Evolutionary conservation across 1,140 invertebrate species (phyloP), one percentile per base, ranked within the genome.

Genomic region (Diprion similis): DNA sequence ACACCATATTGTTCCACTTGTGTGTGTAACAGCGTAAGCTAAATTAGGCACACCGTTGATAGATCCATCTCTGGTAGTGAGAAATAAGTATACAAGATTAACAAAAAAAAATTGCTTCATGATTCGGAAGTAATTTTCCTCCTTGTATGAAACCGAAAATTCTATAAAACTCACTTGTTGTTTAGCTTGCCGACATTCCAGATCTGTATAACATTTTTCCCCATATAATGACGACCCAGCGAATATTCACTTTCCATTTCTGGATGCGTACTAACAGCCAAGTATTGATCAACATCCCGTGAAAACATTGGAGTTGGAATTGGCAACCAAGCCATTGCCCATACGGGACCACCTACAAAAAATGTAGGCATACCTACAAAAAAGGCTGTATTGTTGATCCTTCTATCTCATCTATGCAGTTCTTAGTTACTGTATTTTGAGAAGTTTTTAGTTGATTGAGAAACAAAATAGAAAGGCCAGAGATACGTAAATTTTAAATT

Each of bases 1-100:
- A 48, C 89, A 87, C 92, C 92, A 94, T 13, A 94, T 84, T 10
- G 89, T 89, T n/a, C 94, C 93, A 77, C 86, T 88, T 18, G 92
- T 87, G 79, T 94, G 92, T 46, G 88, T 89, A 68, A 95, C 83
- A 1, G 89, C 90, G 73, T 92, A 89, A 2, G 85, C 82, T 70
- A 92, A 84, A 69, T 74, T 75, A 8, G 89, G 86, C 72, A 74
- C 48, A 15, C 66, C 73, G 51, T 24, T 6, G 46, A 45, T 8
- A 18, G 66, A 37, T 72, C 77, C 51, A 17, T 9, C 51, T 59
- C n/a, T 79, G 68, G 65, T 46, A 71, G 47, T 17, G 66, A 68
- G 51, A 51, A 13, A 75, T 64, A 71, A 46, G 66, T 71, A 71
- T 37, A 17, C 15, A 4, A 24, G 59, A 48, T 59, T 13, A 48